Percentiles rank a stretch among this genome's conserved stretches.
phyloP scores from a whole-genome alignment of 2,113 vertebrate genomes.

The Oostethus manadensis region DNA sequence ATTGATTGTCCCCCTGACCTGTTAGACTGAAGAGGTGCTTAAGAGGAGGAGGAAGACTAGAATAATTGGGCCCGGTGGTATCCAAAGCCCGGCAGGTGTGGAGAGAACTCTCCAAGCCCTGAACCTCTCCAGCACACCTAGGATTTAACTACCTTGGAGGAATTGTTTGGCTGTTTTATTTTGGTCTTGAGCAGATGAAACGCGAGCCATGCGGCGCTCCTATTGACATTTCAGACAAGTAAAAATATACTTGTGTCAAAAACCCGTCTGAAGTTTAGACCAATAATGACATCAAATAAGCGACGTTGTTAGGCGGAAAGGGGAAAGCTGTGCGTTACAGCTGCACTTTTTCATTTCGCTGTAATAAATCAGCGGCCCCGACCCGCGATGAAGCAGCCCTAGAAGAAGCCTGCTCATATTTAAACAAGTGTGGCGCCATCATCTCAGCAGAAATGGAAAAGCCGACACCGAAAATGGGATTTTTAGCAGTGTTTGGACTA shows the following conservation, averaged over 20 bases:
- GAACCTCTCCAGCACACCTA: conserved; percentile 56
- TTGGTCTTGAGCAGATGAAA: conserved; percentile 61
- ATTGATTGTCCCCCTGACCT: conserved; percentile 72
- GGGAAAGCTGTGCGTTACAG: too few relatives aligned
- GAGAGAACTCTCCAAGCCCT: conserved; percentile 54
- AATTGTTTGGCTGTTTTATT: conserved; percentile 53
- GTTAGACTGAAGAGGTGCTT: conserved; percentile 66
- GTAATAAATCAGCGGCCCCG: conserved; percentile 34
- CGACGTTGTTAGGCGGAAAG: too few relatives aligned
- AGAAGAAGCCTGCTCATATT: too few relatives aligned
- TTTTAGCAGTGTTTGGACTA: too few relatives aligned
- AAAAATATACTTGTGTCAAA: conserved; percentile 46
- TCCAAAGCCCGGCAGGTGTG: conserved; percentile 66
- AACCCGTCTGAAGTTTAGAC: conserved; percentile 36
- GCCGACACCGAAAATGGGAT: too few relatives aligned
- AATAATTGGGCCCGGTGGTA: conserved; percentile 72
- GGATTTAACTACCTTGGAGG: conserved; percentile 64
- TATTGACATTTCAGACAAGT: conserved; percentile 58
- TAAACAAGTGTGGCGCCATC: too few relatives aligned
- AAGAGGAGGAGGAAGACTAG: conserved; percentile 58
- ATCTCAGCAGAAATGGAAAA: too few relatives aligned
- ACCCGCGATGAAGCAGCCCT: too few relatives aligned
- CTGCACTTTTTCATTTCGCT: conserved; percentile 29
- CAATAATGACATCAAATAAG: conserved; percentile 25
- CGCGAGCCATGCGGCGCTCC: conserved; percentile 48